Evolutionary conservation across 92 coral and sea anemone species (phyloP).

Genomic region (Desmophyllum pertusum): DNA sequence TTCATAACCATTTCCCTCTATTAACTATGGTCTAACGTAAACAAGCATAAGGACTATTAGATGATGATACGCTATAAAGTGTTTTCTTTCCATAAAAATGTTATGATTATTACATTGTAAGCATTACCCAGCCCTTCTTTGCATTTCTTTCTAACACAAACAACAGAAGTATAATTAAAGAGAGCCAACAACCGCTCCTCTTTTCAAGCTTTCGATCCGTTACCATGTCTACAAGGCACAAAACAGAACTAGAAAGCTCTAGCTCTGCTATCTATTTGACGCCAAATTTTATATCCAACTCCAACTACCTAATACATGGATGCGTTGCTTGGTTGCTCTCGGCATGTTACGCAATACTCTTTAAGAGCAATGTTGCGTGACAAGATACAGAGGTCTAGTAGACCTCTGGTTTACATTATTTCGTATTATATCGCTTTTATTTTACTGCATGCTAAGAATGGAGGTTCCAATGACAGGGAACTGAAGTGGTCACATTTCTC

Average conservation of each 20-base stretch:
- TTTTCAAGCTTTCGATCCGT: neutral
- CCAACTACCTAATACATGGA: neutral
- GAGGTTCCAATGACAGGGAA: neutral
- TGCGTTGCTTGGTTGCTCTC: neutral
- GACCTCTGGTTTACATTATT: neutral
- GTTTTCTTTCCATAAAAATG: too few relatives aligned
- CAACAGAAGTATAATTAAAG: neutral
- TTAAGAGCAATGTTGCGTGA: neutral
- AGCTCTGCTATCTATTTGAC: neutral
- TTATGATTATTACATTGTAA: too few relatives aligned
- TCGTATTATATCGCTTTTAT: neutral
- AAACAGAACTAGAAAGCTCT: too few relatives aligned
- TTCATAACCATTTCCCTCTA: too few relatives aligned
- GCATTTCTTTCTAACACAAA: neutral
- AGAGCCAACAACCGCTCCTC: neutral
- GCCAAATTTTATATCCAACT: neutral
- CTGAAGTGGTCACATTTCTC: neutral
- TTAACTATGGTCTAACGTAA: too few relatives aligned
- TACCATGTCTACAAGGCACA: neutral
- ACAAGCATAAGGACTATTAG: too few relatives aligned
- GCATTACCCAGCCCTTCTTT: neutral
- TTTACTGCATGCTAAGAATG: neutral
- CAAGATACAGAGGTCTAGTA: neutral
- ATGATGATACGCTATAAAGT: neutral
- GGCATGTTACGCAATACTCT: neutral